These are phyloP conservation scores for Fistularia commersonii DNA, from an alignment of 2,797 vertebrate species.

Conservation along the genomic window DNA sequence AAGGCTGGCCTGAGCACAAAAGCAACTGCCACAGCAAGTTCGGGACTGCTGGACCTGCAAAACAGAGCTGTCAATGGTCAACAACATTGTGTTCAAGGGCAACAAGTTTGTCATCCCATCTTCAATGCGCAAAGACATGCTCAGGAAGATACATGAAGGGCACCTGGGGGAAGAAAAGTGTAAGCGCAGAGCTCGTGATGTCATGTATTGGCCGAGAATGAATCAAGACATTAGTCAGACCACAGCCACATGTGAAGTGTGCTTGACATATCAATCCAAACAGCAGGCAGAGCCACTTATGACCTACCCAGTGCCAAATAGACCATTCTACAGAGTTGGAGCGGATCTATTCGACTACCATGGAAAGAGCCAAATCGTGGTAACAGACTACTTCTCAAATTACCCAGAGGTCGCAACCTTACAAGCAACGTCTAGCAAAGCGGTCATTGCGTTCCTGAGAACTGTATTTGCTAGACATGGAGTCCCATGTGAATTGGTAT, in stretches of 20 bases:
- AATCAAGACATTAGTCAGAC: slow-evolving; percentile 1
- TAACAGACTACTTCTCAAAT: neutral
- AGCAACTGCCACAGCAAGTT: too few species aligned
- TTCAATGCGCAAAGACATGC: neutral
- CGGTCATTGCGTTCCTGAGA: neutral
- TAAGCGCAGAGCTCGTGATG: neutral
- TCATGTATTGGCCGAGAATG: slow-evolving; percentile 2
- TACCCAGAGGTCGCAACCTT: neutral
- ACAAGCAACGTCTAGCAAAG: neutral
- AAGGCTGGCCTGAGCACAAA: neutral
- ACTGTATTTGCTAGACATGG: neutral
- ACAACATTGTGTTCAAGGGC: neutral
- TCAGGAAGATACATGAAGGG: neutral
- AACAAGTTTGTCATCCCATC: neutral
- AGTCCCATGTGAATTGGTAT: neutral
- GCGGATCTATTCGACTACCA: neutral
- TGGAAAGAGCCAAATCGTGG: neutral
- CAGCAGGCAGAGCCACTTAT: neutral
- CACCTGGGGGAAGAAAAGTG: neutral
- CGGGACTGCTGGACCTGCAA: neutral
- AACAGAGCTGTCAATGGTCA: neutral
- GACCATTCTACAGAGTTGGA: neutral
- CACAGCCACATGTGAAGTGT: neutral
- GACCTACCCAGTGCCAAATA: too few species aligned
- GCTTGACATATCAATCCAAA: neutral